Base-by-base conservation (phyloP, 2,113 vertebrate genomes). In the Columba livia region DNA sequence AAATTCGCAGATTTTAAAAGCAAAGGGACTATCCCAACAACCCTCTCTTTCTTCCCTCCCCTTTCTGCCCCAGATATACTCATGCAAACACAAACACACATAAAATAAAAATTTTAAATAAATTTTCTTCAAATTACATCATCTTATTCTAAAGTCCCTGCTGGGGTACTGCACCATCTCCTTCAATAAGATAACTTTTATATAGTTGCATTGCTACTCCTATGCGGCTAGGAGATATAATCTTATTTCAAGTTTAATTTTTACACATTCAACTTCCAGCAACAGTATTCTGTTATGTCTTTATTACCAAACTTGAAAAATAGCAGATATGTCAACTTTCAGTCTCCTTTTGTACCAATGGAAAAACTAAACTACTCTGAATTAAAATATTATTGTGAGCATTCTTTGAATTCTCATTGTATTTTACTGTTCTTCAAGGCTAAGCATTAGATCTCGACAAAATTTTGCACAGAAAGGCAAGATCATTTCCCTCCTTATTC, bases 1-100 rank as follows among this genome's bases (percentile, higher is more conserved):
- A 92, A 72, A 77, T 2, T 10, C 15, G 36, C 1, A 34, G 32
- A 38, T 83, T 79, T 88, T 69, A 72, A 77, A 84, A 79, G 14
- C 5, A 79, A 90, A 61, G 4, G 13, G 36, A 26, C 9, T 58
- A 54, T 44, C 2, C 4, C 23, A 79, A 47, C 2, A 69, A 48
- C 5, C 2, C 1, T 38, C 10, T 9, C 4, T 61, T 58, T 57
- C 8, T 36, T 81, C 12, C 5, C 17, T 82, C 8, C 4, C 2
- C 6, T 79, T 82, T 88, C 40, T 80, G 10, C 16, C 32, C 11
- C 26, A 40, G 7, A 66, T 34, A 60, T 25, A 42, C 2, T 44
- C 2, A 40, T 53, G 48, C 32, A 65, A 93, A 67, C 4, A 53
- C 8, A 93, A 50, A 3, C 9, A 54, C 11, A 61, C 4, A 53